phyloP scores from a whole-genome alignment of 1,140 invertebrate genomes.

The Cherax destructor region DNA sequence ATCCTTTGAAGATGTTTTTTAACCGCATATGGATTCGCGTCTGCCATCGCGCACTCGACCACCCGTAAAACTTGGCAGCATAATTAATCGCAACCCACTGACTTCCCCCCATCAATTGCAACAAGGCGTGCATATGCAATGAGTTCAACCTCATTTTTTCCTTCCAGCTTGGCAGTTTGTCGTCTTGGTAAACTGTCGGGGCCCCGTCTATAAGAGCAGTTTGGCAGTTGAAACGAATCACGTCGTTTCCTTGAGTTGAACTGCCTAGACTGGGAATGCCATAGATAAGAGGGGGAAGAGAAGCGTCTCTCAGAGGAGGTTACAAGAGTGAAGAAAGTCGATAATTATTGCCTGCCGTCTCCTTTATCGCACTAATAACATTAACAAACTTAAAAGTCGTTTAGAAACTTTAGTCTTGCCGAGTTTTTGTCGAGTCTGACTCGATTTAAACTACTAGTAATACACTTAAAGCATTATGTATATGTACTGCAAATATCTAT shows the following conservation, averaged over 20 bases:
- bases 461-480: neutral
- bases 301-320: neutral
- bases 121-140: slow-evolving; percentile 51
- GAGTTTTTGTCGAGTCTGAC: too few species aligned
- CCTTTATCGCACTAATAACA: neutral
- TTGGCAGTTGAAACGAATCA: neutral
- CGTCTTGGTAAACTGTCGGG: neutral
- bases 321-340: neutral
- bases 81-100: slow-evolving; percentile 61
- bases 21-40: slow-evolving; percentile 41
- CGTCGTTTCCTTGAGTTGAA: neutral
- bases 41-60: slow-evolving; percentile 33
- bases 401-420: neutral
- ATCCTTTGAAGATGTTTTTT: slow-evolving; percentile 53
- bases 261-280: neutral
- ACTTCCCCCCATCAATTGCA: slow-evolving; percentile 53
- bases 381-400: slow-evolving; percentile 10
- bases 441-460: neutral
- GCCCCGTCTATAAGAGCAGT: neutral
- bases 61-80: slow-evolving; percentile 47
- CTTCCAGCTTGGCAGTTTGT: neutral
- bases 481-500: neutral
- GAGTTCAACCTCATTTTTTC: slow-evolving; percentile 3
- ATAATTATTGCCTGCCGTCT: neutral
- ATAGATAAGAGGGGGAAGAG: neutral